phyloP scores from a whole-genome alignment of 1,140 invertebrate species.

The Papilio polyxenes region DNA sequence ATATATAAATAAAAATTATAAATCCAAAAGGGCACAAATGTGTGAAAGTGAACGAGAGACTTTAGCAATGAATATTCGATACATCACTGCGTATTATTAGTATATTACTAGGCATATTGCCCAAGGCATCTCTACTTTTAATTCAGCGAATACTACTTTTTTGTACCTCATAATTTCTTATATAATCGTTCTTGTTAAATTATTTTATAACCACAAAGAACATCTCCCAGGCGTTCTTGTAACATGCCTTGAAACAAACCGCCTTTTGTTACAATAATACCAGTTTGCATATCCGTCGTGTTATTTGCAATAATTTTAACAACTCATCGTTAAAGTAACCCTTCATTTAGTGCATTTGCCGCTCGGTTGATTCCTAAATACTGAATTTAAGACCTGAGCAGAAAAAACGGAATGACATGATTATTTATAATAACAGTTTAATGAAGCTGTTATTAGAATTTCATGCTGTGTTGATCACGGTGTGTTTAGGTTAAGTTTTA shows the following conservation, averaged over 20 bases:
- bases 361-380: constrained; percentile 54
- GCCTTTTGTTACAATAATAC: neutral
- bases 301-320: constrained; percentile 32
- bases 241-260: neutral
- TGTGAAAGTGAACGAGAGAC: too few relatives aligned
- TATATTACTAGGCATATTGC: too few relatives aligned
- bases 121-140: neutral
- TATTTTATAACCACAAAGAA: neutral
- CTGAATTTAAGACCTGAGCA: constrained; percentile 45
- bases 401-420: constrained; percentile 32
- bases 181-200: neutral
- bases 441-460: constrained; percentile 58
- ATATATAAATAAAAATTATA: too few relatives aligned
- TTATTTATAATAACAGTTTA: constrained; percentile 45
- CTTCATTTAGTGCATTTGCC: constrained; percentile 55
- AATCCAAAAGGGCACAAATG: too few relatives aligned
- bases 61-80: too few relatives aligned
- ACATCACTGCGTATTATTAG: too few relatives aligned
- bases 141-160: neutral
- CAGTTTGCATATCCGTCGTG: constrained; percentile 32
- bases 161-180: neutral
- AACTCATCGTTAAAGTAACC: constrained; percentile 49
- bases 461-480: constrained; percentile 48
- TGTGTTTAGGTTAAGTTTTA: neutral
- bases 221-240: neutral